These are phyloP conservation scores for Thumatha senex DNA, from an alignment of 2,888 invertebrate species.

Conservation along the genomic window DNA sequence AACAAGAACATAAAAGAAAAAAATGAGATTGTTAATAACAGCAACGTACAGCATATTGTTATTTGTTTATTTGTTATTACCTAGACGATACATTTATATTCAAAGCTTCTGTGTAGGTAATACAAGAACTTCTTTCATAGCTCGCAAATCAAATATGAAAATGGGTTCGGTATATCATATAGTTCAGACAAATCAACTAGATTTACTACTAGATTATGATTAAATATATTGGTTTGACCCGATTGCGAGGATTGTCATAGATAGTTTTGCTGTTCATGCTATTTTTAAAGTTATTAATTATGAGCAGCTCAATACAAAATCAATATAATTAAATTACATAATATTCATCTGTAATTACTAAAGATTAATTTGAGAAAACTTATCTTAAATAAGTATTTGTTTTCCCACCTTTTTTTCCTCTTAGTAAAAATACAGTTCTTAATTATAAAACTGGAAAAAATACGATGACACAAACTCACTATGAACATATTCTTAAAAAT, in stretches of 20 bases:
- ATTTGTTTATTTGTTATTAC: slow-evolving; percentile 15
- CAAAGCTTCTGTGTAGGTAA: neutral
- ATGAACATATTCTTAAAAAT: no score
- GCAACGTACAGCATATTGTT: slow-evolving; percentile 19
- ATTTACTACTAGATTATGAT: neutral
- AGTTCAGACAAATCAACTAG: neutral
- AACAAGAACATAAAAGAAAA: slow-evolving; percentile 55
- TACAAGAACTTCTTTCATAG: slow-evolving; percentile 2
- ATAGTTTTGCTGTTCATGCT: no score
- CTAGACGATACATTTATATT: slow-evolving; percentile 6
- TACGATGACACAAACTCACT: no score
- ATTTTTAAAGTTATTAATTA: no score
- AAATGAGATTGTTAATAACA: slow-evolving; percentile 42
- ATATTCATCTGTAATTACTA: no score
- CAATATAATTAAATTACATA: no score
- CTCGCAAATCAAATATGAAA: slow-evolving; percentile 1
- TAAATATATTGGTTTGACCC: neutral
- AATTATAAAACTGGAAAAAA: no score
- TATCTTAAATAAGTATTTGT: no score
- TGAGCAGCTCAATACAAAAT: no score
- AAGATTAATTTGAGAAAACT: no score
- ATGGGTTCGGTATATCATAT: neutral
- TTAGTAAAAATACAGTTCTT: no score
- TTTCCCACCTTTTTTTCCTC: no score
- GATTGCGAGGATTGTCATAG: neutral